Base-by-base conservation (phyloP, 2,797 vertebrate genomes). In the Onychomys torridus region DNA sequence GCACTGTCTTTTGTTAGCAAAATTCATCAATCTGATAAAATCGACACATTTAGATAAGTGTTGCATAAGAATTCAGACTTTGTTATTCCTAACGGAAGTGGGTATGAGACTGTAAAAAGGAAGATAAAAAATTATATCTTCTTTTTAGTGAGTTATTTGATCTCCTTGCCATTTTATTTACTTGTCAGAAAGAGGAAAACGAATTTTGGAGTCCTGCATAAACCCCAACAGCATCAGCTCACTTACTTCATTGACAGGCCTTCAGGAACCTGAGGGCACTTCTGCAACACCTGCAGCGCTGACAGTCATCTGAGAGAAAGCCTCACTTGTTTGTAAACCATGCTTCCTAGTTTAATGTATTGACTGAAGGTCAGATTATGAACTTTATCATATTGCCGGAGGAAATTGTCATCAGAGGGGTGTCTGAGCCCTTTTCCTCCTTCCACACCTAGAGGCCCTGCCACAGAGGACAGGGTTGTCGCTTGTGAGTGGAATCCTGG, bases 1-100 rank as follows among this genome's bases (percentile, higher is more conserved):
- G 95, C 46, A 63, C 88, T 95, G 95, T 95, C 86, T 97, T 97
- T 97, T 98, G 96, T 97, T 98, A 96, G 96, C 96, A 91, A 96
- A 97, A 97, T 97, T 98, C 91, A 96, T 96, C 97, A 96, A 97
- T 94, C 96, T 29, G 98, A 98, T 98, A 97, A 97, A 96, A 97
- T 97, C 97, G 97, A 97, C 97, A 97, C 94, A 95, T 97, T 96
- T 96, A 95, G 96, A 98, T 97, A 93, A 96, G 91, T 95, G 95
- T 96, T 97, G 96, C 97, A 76, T 97, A 97, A 98, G 97, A 97
- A 97, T 97, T 97, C 96, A 97, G 97, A 96, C 94, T 95, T 93
- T 69, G 97, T 91, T 98, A 98, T 95, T 96, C 94, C 93, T 81
- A 84, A 34, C 59, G 78, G 92, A 94, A 97, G 92, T 76, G 95